Evolutionary conservation across 2,113 vertebrate species (phyloP), one percentile per base, ranked within the genome.

Genomic region (Notothenia coriiceps): DNA sequence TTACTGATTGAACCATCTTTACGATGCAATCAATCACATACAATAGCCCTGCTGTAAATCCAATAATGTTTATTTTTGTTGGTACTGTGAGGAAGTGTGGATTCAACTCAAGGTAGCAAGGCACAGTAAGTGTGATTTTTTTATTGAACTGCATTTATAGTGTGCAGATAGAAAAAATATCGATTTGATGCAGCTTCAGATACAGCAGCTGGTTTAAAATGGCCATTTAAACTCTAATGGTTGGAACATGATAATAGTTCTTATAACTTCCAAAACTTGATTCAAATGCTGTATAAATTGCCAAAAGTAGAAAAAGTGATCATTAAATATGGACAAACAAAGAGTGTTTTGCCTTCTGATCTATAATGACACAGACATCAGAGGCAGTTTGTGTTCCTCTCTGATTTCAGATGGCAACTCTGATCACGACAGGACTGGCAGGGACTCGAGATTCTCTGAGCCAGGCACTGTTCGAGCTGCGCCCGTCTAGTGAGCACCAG

Each of bases 21-120:
- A 33, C 22, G 43, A 60, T 60, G 29, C 9, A 71, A 75, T 80
- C 60, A 66, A 51, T 55, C 10, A 29, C 46, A 65, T 15, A 59
- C 63, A 79, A 76, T 43, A 60, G 29, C 25, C 17, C 59, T 22
- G 49, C 29, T 49, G 20, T 74, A 57, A 72, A 83, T 74, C 49
- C 62, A 14, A 71, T 56, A 20, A 14, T 18, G 70, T 49, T 66
- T 13, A 14, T 12, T 18, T 68, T 60, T 40, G 43, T 70, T 51
- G 46, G 35, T 40, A 54, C 11, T 51, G 29, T 68, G 44, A 59
- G 20, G 35, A 20, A 52, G 17, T 17, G 52, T 22, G 54, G 46
- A 66, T 61, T 60, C 13, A 65, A 67, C 40, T 35, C 2, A 57
- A 25, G 22, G 14, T 9, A 57, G 7, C 2, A 57, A 25, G 22